Conservation (phyloP, 2,888 invertebrate genomes). For the Neoaliturus tenellus region DNA sequence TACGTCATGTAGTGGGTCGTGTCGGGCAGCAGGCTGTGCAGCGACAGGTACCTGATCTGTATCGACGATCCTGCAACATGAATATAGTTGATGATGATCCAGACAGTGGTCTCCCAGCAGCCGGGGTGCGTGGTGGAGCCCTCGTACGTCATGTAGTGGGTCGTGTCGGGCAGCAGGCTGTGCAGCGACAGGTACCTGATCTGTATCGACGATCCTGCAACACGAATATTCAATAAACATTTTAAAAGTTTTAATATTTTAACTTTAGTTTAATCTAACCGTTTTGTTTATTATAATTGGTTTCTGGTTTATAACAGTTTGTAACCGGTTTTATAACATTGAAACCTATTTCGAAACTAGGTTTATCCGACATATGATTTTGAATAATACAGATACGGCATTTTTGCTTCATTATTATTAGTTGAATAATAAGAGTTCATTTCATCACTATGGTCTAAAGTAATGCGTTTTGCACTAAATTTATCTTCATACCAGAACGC, state of each 20-base stretch:
- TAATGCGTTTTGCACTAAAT: no score
- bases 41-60: slow-evolving; percentile 89
- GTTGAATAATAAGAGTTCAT: no score
- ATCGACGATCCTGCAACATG: slow-evolving; percentile 85
- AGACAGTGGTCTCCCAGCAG: slow-evolving; percentile 99
- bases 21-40: slow-evolving; percentile 91
- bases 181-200: slow-evolving; percentile 91
- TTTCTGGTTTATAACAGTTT: no score
- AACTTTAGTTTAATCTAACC: no score
- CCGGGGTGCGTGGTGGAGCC: slow-evolving; percentile 98
- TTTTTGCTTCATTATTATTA: no score
- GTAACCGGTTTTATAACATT: no score
- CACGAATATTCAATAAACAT: slow-evolving; percentile 59
- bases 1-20: slow-evolving; percentile 98
- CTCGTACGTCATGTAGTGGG: slow-evolving; percentile 98
- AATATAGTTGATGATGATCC: slow-evolving; percentile 99
- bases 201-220: slow-evolving; percentile 86
- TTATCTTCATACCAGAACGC: no score
- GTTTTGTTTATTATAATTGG: background rate
- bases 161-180: slow-evolving; percentile 92
- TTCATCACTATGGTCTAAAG: no score
- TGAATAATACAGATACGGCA: no score
- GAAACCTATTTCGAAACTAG: no score
- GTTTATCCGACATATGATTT: no score
- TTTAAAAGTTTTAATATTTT: no score